These are phyloP conservation scores for Leptopilina drosophilae DNA, from an alignment of 2,888 invertebrate genomes.

Conservation along the genomic window DNA sequence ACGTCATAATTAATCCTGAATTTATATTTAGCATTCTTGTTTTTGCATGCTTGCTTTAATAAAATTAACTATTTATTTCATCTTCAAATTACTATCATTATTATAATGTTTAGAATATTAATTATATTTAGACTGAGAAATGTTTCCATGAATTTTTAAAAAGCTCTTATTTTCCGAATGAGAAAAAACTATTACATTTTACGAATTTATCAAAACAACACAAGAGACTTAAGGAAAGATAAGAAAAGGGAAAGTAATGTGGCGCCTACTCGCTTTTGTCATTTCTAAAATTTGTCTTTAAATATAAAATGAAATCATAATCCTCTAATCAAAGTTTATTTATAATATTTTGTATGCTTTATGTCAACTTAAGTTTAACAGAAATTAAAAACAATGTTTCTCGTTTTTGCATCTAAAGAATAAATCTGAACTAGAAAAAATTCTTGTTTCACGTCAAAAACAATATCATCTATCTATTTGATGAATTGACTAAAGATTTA, in stretches of 20 bases:
- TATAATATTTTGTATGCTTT: neutral
- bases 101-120: too few relatives aligned
- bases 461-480: slow-evolving; percentile 23
- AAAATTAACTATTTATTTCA: too few relatives aligned
- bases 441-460: neutral
- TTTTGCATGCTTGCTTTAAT: neutral
- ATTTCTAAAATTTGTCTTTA: neutral
- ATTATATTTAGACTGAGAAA: too few relatives aligned
- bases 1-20: too few relatives aligned
- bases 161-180: slow-evolving; percentile 19
- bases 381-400: neutral
- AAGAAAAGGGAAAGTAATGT: slow-evolving; percentile 50
- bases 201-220: slow-evolving; percentile 70
- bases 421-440: slow-evolving; percentile 5
- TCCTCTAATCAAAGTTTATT: slow-evolving; percentile 11
- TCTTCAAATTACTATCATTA: too few relatives aligned
- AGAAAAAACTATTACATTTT: slow-evolving; percentile 68
- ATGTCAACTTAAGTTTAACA: neutral
- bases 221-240: slow-evolving; percentile 66
- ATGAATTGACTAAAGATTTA: neutral
- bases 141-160: neutral
- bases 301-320: neutral
- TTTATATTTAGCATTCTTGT: neutral
- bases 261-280: slow-evolving; percentile 19
- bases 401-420: neutral